Evolutionary conservation across 2,797 vertebrate genomes (phyloP).

Genomic region (Ibycter americanus): DNA sequence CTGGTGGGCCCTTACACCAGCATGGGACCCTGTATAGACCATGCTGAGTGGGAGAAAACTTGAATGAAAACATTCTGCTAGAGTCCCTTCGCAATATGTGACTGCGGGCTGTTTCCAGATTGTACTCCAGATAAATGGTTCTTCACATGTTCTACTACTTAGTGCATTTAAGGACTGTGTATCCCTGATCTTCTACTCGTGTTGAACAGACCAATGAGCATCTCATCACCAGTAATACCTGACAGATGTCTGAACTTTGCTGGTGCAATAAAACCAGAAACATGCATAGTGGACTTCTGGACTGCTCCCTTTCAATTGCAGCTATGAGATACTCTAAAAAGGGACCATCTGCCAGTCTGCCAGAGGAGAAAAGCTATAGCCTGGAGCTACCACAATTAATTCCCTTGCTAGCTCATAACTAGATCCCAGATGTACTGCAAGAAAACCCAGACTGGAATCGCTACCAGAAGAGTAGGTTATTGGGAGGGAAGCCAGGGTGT

Average conservation of each 20-base stretch:
- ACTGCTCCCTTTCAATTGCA: background rate
- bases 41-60: background rate
- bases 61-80: background rate
- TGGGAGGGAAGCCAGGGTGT: background rate
- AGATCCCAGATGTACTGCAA: background rate
- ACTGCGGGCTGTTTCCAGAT: background rate
- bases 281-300: background rate
- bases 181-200: background rate
- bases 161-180: background rate
- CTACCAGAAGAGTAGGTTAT: background rate
- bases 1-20: background rate
- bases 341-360: background rate
- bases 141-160: background rate
- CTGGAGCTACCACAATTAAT: background rate
- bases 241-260: conserved; percentile 3
- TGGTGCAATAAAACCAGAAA: background rate
- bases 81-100: background rate
- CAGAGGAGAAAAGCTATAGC: background rate
- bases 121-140: background rate
- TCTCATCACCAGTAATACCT: background rate
- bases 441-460: background rate
- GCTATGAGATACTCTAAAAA: background rate
- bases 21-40: background rate
- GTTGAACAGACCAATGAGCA: background rate
- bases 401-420: background rate